Base-by-base conservation (phyloP, 2,888 invertebrate species). In the Pseudococcus jackbeardsleyi region DNA sequence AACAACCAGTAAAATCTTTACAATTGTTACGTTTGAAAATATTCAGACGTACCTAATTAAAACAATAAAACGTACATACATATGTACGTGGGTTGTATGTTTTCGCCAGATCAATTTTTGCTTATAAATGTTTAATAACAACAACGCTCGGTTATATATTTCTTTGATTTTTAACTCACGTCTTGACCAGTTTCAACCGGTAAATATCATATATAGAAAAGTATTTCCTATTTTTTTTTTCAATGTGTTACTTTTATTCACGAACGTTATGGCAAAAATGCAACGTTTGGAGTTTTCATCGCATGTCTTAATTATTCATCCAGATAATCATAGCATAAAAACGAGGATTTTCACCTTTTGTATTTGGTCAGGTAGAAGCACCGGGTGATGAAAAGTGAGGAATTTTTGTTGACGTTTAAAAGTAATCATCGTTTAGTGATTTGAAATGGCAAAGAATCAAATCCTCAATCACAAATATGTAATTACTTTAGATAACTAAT, bases 171-270 rank as follows among this genome's bases (percentile, higher is more conserved):
- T 42, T 68, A 68, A 68, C 68, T 6, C n/a, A 19, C 26, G 26
- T 72, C 72, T 72, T 33, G 26, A 72, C 72, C 33, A 72, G 72
- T 72, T 72, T 15, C 72, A 72, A 72, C 72, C 17, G 33, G 33
- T 72, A 72, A 72, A 72, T 15, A 39, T 17, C 39, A 6, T 42
- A 6, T 42, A 9, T 15, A 17, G 12, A 6, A 33, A 33, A 33
- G 33, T 33, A 72, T 72, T 72, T 33, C 72, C 72, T 26, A 72
- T 72, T 72, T 72, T 72, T 72, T 72, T 72, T 11, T 33, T 2
- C 1, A 26, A 42, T 42, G 4, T 22, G 26, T 7, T 72, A 26
- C 15, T 72, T 9, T 33, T 72, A 4, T 22, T 54, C 6, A 22
- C 64, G 3, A 11, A 64, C 22, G 64, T 22, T 22, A 9, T 0